These are phyloP conservation scores for Apis dorsata DNA, from an alignment of 1,140 invertebrate genomes.

Conservation along the genomic window DNA sequence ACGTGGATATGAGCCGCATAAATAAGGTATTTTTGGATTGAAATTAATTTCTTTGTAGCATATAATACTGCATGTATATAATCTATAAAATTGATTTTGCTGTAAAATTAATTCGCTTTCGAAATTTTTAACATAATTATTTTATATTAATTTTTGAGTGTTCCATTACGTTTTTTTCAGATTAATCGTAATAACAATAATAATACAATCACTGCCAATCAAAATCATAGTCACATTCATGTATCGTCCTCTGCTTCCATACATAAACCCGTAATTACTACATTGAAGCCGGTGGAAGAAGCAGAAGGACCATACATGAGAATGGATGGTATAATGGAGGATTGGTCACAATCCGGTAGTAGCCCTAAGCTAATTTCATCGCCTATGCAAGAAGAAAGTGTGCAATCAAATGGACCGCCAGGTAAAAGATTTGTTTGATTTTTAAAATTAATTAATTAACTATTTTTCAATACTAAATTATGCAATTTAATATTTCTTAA, in stretches of 20 bases:
- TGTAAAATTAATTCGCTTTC: neutral
- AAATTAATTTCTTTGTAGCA: neutral
- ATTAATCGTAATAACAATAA: constrained; percentile 78
- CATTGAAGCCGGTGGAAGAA: constrained; percentile 77
- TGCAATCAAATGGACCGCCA: constrained; percentile 78
- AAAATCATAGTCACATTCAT: constrained; percentile 77
- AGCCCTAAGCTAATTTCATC: constrained; percentile 76
- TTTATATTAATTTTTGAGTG: neutral
- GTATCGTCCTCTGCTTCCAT: constrained; percentile 66
- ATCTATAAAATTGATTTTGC: neutral
- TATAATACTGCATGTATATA: neutral
- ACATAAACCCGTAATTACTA: constrained; percentile 75
- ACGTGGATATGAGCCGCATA: constrained; percentile 79
- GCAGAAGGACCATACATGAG: constrained; percentile 74
- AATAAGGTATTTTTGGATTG: constrained; percentile 70
- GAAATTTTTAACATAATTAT: neutral
- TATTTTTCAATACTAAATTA: neutral
- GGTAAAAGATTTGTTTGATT: constrained; percentile 55
- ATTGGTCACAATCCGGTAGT: constrained; percentile 69
- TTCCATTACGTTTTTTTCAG: constrained; percentile 60
- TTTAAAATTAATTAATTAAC: neutral
- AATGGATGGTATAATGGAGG: constrained; percentile 72
- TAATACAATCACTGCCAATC: constrained; percentile 77
- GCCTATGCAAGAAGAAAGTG: constrained; percentile 75
- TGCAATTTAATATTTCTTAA: neutral